Evolutionary conservation across 2,888 invertebrate genomes (phyloP).

Genomic region (Cordilura impudica): DNA sequence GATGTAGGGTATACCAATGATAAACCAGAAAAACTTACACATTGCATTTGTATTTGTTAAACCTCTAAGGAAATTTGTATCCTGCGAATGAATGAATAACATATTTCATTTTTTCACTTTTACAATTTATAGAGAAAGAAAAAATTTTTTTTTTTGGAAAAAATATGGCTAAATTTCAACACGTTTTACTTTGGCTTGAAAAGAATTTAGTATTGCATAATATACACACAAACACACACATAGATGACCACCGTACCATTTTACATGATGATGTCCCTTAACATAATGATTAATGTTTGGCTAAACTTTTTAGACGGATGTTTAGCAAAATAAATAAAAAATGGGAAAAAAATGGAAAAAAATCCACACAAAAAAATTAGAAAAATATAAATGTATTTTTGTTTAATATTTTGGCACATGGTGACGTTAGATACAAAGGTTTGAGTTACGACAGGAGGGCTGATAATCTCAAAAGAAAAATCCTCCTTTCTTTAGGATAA

Average conservation of each 20-base stretch:
- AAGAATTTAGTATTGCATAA: constrained; percentile 2
- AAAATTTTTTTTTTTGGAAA: too few relatives aligned
- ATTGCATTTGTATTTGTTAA: constrained; percentile 57
- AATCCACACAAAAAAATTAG: neutral
- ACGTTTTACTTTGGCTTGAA: constrained; percentile 49
- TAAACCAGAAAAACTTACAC: neutral
- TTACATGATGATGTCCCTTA: constrained; percentile 47
- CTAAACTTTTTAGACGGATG: constrained; percentile 60
- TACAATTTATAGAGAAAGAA: constrained; percentile 63
- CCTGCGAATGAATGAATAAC: constrained; percentile 54
- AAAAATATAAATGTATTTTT: constrained; percentile 14
- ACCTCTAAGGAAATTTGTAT: constrained; percentile 65
- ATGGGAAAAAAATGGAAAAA: constrained; percentile 7
- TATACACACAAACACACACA: neutral
- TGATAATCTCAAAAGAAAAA: constrained; percentile 54
- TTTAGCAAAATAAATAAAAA: constrained; percentile 37
- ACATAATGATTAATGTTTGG: constrained; percentile 63
- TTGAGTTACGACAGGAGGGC: neutral
- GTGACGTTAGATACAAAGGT: neutral
- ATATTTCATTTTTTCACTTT: constrained; percentile 61
- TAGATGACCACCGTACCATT: constrained; percentile 45
- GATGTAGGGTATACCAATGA: neutral
- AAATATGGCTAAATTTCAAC: constrained; percentile 64
- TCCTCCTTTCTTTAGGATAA: constrained; percentile 46
- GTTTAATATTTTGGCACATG: constrained; percentile 35